Conservation (phyloP, 2,888 invertebrate genomes). For the Lathronympha strigana region DNA sequence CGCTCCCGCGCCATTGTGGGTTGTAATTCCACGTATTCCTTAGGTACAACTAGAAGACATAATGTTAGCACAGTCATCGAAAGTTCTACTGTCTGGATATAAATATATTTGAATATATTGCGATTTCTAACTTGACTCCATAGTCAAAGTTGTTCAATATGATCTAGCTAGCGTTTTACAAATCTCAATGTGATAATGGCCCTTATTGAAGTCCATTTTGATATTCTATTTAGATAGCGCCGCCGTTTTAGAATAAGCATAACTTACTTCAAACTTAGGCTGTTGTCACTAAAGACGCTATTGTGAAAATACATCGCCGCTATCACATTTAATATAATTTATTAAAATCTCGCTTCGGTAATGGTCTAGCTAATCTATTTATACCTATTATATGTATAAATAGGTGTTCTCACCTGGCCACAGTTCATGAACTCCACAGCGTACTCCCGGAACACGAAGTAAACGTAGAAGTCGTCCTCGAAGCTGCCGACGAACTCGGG, state of each 20-base stretch:
- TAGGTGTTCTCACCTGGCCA: constrained; percentile 88
- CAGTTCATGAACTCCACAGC: constrained; percentile 97
- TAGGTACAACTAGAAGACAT: too few relatives aligned
- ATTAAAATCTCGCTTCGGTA: background rate
- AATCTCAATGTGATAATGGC: background rate
- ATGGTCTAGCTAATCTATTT: background rate
- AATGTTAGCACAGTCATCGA: too few relatives aligned
- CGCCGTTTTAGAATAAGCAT: background rate
- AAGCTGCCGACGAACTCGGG: constrained; percentile 97
- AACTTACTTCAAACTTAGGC: background rate
- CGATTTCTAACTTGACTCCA: too few relatives aligned
- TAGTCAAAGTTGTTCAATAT: too few relatives aligned
- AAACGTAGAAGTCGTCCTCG: constrained; percentile 94
- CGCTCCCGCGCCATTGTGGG: too few relatives aligned
- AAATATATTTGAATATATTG: too few relatives aligned
- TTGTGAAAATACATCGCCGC: too few relatives aligned
- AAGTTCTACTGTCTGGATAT: too few relatives aligned
- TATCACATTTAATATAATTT: too few relatives aligned
- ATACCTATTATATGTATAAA: background rate
- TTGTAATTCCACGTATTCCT: too few relatives aligned
- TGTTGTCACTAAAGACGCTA: background rate
- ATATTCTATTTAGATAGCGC: background rate
- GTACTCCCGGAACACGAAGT: constrained; percentile 95
- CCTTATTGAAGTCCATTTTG: background rate
- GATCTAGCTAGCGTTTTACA: background rate